Conservation (phyloP, 1,140 invertebrate species). For the Hyles vespertilio region DNA sequence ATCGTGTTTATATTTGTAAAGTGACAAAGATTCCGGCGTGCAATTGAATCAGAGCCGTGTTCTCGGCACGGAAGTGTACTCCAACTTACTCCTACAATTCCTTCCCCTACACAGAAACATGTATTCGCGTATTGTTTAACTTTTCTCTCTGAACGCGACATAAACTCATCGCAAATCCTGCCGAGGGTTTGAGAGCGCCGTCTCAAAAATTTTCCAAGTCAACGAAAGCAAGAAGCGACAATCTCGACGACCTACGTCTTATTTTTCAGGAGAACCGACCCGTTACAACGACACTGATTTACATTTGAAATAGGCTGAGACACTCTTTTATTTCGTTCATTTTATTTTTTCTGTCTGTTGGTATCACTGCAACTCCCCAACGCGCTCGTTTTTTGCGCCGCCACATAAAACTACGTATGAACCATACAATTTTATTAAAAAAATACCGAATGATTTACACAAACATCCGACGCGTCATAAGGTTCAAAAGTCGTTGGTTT, state of each 20-base stretch:
- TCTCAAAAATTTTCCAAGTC: slow-evolving; percentile 52
- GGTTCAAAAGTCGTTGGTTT: slow-evolving; percentile 3
- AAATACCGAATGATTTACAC: too few relatives aligned
- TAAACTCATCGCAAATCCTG: slow-evolving; percentile 51
- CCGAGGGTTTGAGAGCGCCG: slow-evolving; percentile 37
- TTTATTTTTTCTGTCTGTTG: slow-evolving; percentile 37
- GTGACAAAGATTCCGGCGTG: slow-evolving; percentile 7
- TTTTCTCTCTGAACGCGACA: slow-evolving; percentile 36
- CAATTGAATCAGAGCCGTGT: slow-evolving; percentile 11
- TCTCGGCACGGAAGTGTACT: slow-evolving; percentile 1
- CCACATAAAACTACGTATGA: slow-evolving; percentile 11
- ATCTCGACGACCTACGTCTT: slow-evolving; percentile 50
- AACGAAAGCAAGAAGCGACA: slow-evolving; percentile 50
- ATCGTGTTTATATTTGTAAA: too few relatives aligned
- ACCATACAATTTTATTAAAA: slow-evolving; percentile 15
- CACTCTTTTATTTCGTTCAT: slow-evolving; percentile 44
- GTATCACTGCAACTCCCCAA: slow-evolving; percentile 20
- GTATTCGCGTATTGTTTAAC: slow-evolving; percentile 38
- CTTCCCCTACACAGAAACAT: slow-evolving; percentile 1
- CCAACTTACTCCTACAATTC: slow-evolving; percentile 7
- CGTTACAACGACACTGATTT: slow-evolving; percentile 61
- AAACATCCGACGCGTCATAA: too few relatives aligned
- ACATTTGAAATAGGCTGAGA: slow-evolving; percentile 60
- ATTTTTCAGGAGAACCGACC: slow-evolving; percentile 53
- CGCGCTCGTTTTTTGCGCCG: slow-evolving; percentile 4